These are phyloP conservation scores for Hydractinia symbiolongicarpus DNA, from an alignment of 30 jellyfish, hydroid and myxozoan genomes.

Conservation along the genomic window DNA sequence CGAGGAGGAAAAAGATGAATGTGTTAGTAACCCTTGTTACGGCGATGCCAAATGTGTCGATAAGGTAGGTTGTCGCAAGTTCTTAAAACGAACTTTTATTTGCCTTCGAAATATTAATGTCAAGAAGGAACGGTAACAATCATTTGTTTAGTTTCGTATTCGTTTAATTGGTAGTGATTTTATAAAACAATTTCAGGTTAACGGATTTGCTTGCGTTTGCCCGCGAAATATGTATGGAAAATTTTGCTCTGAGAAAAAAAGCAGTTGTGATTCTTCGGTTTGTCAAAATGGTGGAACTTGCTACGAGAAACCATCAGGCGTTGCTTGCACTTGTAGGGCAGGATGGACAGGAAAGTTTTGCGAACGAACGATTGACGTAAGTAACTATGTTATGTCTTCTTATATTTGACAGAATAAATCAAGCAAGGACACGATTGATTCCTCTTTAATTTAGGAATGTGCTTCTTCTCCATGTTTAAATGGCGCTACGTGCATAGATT, in stretches of 20 bases:
- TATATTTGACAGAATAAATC: too few species aligned
- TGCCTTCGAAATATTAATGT: neutral
- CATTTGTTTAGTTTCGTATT: too few species aligned
- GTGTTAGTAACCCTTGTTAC: slow-evolving; percentile 76
- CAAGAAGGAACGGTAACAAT: too few species aligned
- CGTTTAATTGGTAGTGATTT: neutral
- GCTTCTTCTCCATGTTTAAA: slow-evolving; percentile 81
- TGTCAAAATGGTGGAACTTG: slow-evolving; percentile 92
- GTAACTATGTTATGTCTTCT: slow-evolving; percentile 19
- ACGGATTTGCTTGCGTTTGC: slow-evolving; percentile 74
- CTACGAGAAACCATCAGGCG: slow-evolving; percentile 83
- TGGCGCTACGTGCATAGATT: slow-evolving; percentile 74
- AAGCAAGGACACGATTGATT: too few species aligned
- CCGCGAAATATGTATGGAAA: slow-evolving; percentile 63
- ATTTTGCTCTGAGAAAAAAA: slow-evolving; percentile 67
- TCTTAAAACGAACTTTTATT: neutral
- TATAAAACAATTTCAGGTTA: slow-evolving; percentile 45
- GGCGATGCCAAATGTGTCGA: slow-evolving; percentile 79
- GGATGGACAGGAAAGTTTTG: slow-evolving; percentile 84
- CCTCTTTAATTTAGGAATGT: slow-evolving; percentile 65
- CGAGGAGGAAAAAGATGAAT: slow-evolving; percentile 76
- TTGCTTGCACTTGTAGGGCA: slow-evolving; percentile 80
- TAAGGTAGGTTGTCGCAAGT: slow-evolving; percentile 36
- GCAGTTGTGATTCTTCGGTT: slow-evolving; percentile 42
- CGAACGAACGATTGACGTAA: slow-evolving; percentile 74